A percentile compares a stretch with the other conserved stretches of the same genome.
phyloP scores from a whole-genome alignment of 2,797 vertebrate species.

The Sebastiscus tertius region DNA sequence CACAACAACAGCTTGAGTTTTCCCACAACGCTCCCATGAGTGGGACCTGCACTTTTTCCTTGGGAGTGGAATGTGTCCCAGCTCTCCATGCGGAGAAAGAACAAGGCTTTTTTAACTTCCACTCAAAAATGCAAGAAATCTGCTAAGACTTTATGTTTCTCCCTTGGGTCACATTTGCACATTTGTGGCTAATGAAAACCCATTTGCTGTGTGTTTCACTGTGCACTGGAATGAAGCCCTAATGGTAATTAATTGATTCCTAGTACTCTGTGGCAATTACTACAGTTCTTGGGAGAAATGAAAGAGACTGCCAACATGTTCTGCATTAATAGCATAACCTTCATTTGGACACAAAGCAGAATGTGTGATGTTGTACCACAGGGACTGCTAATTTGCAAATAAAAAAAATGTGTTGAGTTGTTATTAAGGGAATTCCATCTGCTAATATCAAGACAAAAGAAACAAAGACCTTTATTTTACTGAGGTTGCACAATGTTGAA shows the following conservation, averaged over 20 bases:
- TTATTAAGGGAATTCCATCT: conserved; percentile 64
- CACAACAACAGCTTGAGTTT: conserved; percentile 57
- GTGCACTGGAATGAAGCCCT: conserved; percentile 71
- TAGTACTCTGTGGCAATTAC: conserved; percentile 81
- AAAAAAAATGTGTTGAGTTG: conserved; percentile 58
- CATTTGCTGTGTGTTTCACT: conserved; percentile 68
- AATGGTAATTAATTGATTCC: conserved; percentile 86
- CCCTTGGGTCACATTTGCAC: conserved; percentile 84
- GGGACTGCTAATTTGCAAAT: conserved; percentile 72
- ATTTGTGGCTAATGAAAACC: conserved; percentile 82
- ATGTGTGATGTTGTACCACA: conserved; percentile 66
- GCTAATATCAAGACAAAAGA: conserved; percentile 64
- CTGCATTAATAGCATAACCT: conserved; percentile 82
- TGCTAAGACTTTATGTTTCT: conserved; percentile 74
- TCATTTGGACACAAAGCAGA: conserved; percentile 76
- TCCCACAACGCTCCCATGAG: conserved; percentile 49
- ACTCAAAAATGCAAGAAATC: conserved; percentile 79
- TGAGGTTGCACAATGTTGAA: conserved; percentile 69
- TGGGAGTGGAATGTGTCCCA: conserved; percentile 73
- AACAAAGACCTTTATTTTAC: conserved; percentile 69
- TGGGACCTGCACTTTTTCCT: conserved; percentile 54
- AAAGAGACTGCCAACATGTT: conserved; percentile 71
- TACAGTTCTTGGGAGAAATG: conserved; percentile 77
- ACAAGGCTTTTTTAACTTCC: conserved; percentile 74
- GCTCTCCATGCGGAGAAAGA: conserved; percentile 52